phyloP scores from a whole-genome alignment of 2,797 vertebrate genomes.

The Megaceryle alcyon region DNA sequence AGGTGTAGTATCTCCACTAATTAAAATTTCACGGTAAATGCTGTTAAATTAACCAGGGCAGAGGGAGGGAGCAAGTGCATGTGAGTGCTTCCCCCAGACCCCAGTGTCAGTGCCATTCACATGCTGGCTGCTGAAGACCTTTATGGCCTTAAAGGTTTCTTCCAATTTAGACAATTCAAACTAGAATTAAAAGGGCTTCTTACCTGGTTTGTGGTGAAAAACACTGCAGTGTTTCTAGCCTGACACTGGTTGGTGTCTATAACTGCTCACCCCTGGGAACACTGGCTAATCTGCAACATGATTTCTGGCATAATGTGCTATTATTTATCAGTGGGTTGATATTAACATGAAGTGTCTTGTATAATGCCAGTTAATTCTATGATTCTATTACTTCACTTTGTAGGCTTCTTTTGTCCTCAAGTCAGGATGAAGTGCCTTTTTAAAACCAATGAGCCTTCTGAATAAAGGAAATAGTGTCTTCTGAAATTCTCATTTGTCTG shows the following conservation, averaged over 20 bases:
- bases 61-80: not conserved
- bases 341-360: not conserved
- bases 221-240: not conserved
- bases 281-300: not conserved
- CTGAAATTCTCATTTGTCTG: not conserved
- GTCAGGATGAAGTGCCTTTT: not conserved
- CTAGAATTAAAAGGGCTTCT: not conserved
- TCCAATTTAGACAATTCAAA: no score
- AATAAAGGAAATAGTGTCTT: not conserved
- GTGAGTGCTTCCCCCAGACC: not conserved
- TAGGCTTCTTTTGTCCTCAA: not conserved
- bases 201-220: not conserved
- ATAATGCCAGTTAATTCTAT: not conserved
- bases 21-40: not conserved
- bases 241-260: fast-evolving
- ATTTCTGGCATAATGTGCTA: not conserved
- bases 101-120: not conserved
- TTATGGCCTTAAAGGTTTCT: no score
- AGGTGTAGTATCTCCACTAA: not conserved
- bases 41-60: not conserved
- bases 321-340: not conserved
- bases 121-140: not conserved
- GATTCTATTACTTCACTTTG: not conserved
- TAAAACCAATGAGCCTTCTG: not conserved
- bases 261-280: not conserved